Evolutionary conservation across 2,797 vertebrate species (phyloP).

Genomic region (Scarus forsteni): DNA sequence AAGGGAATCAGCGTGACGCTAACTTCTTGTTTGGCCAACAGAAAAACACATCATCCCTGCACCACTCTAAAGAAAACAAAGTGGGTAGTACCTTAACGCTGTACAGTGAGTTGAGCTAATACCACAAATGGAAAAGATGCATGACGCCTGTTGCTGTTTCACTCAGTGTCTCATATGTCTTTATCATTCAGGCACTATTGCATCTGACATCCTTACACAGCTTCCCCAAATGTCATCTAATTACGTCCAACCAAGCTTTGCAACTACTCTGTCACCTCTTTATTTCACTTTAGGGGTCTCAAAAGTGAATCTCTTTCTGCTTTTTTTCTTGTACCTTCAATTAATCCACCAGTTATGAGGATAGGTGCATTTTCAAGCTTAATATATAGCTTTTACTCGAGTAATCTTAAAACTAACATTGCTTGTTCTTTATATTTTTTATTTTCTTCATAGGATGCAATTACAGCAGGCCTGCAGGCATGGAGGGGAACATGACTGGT

Average conservation of each 20-base stretch:
- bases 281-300: slow-evolving; percentile 22
- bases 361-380: background rate
- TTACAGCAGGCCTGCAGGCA: slow-evolving; percentile 36
- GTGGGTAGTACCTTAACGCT: too few species aligned
- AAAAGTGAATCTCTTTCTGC: slow-evolving; percentile 24
- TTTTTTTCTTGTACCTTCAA: background rate
- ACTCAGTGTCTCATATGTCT: slow-evolving; percentile 56
- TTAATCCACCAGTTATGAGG: background rate
- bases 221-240: slow-evolving; percentile 77
- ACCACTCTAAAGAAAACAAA: too few species aligned
- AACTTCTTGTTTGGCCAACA: too few species aligned
- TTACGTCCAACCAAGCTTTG: slow-evolving; percentile 64
- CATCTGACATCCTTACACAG: slow-evolving; percentile 69
- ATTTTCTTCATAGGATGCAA: slow-evolving; percentile 46
- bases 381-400: background rate
- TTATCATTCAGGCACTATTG: slow-evolving; percentile 55
- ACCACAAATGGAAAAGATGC: too few species aligned
- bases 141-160: slow-evolving; percentile 11
- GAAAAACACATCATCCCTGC: too few species aligned
- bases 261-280: slow-evolving; percentile 35
- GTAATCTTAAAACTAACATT: background rate
- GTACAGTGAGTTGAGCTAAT: too few species aligned
- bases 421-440: background rate
- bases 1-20: too few species aligned
- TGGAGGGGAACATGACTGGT: slow-evolving; percentile 49